A percentile compares a stretch with the other conserved stretches of the same genome.
Evolutionary conservation across 2,113 vertebrate species (phyloP).

Genomic region (Bubo blakistoni): DNA sequence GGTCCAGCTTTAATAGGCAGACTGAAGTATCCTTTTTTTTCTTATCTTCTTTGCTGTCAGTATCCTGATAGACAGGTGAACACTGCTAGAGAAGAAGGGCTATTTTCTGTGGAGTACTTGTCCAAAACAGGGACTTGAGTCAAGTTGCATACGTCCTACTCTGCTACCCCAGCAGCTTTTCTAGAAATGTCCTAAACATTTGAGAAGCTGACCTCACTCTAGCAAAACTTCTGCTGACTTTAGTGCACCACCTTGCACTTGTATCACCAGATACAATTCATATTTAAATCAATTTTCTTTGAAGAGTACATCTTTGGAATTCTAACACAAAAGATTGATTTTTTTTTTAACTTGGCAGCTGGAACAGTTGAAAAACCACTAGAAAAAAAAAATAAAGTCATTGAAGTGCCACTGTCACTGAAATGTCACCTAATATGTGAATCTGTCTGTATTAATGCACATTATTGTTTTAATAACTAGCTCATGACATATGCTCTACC

Average conservation of each 20-base stretch:
- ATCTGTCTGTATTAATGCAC: background rate
- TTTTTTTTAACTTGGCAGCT: background rate
- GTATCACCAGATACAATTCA: background rate
- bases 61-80: background rate
- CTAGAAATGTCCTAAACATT: background rate
- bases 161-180: background rate
- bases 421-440: background rate
- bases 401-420: background rate
- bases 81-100: background rate
- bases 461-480: background rate
- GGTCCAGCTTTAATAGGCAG: background rate
- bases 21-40: background rate
- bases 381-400: background rate
- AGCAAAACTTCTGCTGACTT: background rate
- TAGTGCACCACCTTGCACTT: background rate
- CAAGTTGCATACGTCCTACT: background rate
- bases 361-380: background rate
- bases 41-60: background rate
- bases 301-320: background rate
- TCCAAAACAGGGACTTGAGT: background rate
- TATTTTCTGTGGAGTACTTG: background rate
- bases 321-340: background rate
- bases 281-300: background rate
- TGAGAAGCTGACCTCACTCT: background rate
- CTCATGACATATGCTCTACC: background rate